Evolutionary conservation across 2,113 vertebrate genomes (phyloP).

Genomic region (Ploceus nigricollis): DNA sequence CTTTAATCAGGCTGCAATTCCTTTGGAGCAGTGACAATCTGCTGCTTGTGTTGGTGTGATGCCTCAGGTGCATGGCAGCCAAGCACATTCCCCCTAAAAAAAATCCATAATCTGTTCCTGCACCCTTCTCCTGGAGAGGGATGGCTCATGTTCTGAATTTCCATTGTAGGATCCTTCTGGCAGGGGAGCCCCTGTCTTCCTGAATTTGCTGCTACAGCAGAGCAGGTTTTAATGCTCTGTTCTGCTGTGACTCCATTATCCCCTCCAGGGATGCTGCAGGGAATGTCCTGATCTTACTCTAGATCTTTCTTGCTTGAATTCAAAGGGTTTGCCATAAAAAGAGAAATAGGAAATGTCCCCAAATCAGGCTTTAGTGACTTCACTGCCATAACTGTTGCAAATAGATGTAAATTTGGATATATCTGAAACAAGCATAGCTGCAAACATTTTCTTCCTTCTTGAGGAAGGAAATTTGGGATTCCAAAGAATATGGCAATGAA

Average conservation of each 20-base stretch:
- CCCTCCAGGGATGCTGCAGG: not conserved
- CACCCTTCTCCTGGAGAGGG: not conserved
- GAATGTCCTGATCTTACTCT: not conserved
- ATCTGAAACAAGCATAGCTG: not conserved
- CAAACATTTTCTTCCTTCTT: not conserved
- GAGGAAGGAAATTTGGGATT: not conserved
- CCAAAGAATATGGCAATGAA: not conserved
- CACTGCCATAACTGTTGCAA: not conserved
- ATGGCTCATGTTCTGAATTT: rapidly evolving
- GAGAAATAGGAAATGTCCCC: not conserved
- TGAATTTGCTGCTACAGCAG: not conserved
- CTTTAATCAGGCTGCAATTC: not conserved
- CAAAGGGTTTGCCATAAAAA: not conserved
- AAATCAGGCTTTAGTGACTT: not conserved
- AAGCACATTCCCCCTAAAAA: not conserved
- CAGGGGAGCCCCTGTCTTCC: not conserved
- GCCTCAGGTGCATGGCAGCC: not conserved
- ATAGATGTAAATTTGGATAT: not conserved
- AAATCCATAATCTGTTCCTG: not conserved
- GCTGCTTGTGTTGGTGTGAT: not conserved
- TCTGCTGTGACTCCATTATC: not conserved
- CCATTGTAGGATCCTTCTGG: not conserved
- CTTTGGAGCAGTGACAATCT: not conserved
- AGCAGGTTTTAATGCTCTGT: not conserved
- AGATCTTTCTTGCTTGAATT: not conserved